A percentile compares a stretch with the other conserved stretches of the same genome.
phyloP scores from a whole-genome alignment of 2,888 invertebrate genomes.

The Campopleginae sp. region DNA sequence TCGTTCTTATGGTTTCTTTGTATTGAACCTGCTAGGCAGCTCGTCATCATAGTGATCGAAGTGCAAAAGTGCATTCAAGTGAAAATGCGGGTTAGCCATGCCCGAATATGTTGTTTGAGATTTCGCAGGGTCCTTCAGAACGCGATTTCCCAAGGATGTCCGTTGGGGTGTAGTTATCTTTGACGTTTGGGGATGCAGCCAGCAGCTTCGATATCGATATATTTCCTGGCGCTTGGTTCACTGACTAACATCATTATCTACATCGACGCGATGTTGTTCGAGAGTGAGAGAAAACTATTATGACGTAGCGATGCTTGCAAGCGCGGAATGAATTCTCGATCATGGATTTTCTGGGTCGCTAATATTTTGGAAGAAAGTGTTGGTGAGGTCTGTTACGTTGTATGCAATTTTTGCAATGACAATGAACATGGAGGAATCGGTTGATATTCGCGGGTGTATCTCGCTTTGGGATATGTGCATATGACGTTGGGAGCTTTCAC shows the following conservation, averaged over 20 bases:
- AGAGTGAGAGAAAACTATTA: background rate
- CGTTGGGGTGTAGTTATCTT: slow-evolving; percentile 9
- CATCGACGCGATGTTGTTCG: background rate
- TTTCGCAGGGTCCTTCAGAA: background rate
- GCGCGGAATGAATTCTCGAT: background rate
- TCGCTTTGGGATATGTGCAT: slow-evolving; percentile 45
- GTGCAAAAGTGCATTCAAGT: slow-evolving; percentile 13
- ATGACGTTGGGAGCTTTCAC: slow-evolving; percentile 57
- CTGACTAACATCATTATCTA: slow-evolving; percentile 18
- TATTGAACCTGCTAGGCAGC: background rate
- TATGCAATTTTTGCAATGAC: background rate
- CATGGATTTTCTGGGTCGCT: background rate
- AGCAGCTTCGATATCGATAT: slow-evolving; percentile 19
- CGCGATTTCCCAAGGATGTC: background rate
- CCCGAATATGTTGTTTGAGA: slow-evolving; percentile 26
- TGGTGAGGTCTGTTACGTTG: background rate
- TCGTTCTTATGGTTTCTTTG: background rate
- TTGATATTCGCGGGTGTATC: slow-evolving; percentile 7
- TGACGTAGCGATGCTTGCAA: slow-evolving; percentile 8
- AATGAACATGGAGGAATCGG: slow-evolving; percentile 10
- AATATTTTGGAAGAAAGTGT: background rate
- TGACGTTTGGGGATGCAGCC: slow-evolving; percentile 36
- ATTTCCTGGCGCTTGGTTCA: background rate
- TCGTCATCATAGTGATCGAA: background rate
- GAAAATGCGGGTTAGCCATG: slow-evolving; percentile 6